These are phyloP conservation scores for Drosophila persimilis DNA, from an alignment of 1,140 invertebrate genomes.

Conservation along the genomic window DNA sequence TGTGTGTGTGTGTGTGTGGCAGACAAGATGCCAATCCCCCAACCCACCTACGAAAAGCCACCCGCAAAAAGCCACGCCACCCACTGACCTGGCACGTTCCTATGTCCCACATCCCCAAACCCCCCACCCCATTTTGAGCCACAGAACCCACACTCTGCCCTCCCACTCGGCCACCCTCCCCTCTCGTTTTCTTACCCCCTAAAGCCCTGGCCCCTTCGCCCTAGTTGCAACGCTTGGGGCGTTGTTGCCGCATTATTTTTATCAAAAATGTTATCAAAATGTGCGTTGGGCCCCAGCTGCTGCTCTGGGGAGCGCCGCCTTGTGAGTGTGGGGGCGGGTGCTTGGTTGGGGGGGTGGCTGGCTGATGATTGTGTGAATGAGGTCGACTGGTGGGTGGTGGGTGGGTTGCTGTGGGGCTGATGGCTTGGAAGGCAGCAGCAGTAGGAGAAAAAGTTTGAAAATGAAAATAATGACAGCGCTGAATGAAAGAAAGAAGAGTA, in stretches of 20 bases:
- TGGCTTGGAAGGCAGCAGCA: slow-evolving; percentile 32
- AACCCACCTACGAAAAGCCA: slow-evolving; percentile 19
- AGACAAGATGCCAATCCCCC: slow-evolving; percentile 18
- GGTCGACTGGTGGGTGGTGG: slow-evolving; percentile 51
- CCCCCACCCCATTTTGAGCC: not conserved
- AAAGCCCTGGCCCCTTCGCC: slow-evolving; percentile 1
- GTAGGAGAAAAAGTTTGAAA: slow-evolving; percentile 66
- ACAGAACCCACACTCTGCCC: no score
- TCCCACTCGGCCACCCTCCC: no score
- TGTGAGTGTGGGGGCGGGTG: not conserved
- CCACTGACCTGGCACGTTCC: slow-evolving; percentile 76
- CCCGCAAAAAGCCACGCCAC: slow-evolving; percentile 32
- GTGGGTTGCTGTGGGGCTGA: slow-evolving; percentile 4
- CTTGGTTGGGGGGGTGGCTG: slow-evolving; percentile 2
- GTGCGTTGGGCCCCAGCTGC: slow-evolving; percentile 71
- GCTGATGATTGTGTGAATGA: slow-evolving; percentile 54
- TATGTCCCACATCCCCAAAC: not conserved
- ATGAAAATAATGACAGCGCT: slow-evolving; percentile 76
- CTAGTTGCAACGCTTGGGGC: slow-evolving; percentile 42
- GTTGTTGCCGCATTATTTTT: slow-evolving; percentile 77
- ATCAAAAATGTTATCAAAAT: slow-evolving; percentile 79
- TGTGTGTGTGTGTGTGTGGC: slow-evolving; percentile 10
- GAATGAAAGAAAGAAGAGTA: slow-evolving; percentile 31
- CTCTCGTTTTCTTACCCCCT: not conserved
- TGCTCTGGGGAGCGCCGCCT: slow-evolving; percentile 5